Evolutionary conservation across 2,113 vertebrate species (phyloP).

Genomic region (Pachypanchax playfairii): DNA sequence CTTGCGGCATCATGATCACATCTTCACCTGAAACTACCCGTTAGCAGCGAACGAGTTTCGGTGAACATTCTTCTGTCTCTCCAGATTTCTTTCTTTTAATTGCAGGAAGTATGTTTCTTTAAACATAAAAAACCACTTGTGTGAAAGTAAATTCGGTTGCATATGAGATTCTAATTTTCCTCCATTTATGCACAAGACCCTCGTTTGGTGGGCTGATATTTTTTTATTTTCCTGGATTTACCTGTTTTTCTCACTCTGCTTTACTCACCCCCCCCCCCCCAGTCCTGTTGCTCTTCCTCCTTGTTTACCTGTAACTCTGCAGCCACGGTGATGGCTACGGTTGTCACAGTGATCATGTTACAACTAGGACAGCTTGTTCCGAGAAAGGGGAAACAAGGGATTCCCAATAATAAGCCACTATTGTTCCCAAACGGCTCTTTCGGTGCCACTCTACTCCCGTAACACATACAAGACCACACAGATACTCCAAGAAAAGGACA

Average conservation of each 20-base stretch:
- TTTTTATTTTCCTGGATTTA: accelerated
- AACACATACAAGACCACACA: constrained; percentile 24
- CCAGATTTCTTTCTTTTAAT: not conserved
- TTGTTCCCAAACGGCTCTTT: constrained; percentile 65
- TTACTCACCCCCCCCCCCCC: constrained; percentile 17
- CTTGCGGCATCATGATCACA: not conserved
- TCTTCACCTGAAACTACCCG: not conserved
- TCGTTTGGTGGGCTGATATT: too few relatives aligned
- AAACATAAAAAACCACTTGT: not conserved
- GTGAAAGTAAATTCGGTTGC: too few relatives aligned
- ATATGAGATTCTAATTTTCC: too few relatives aligned
- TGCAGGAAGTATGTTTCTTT: not conserved
- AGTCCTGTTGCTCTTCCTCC: constrained; percentile 10
- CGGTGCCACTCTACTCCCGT: constrained; percentile 29
- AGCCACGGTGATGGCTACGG: constrained; percentile 52
- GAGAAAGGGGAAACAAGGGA: constrained; percentile 64
- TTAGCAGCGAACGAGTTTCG: not conserved
- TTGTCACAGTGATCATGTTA: constrained; percentile 74
- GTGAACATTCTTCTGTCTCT: too few relatives aligned
- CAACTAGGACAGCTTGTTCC: constrained; percentile 73
- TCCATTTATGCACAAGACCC: too few relatives aligned
- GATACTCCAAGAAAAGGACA: constrained; percentile 17
- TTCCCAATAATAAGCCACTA: constrained; percentile 66
- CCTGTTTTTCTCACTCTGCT: constrained; percentile 11
- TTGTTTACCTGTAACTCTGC: constrained; percentile 73